Conservation (phyloP, 2,113 vertebrate species). For the Melanerpes aurifrons region DNA sequence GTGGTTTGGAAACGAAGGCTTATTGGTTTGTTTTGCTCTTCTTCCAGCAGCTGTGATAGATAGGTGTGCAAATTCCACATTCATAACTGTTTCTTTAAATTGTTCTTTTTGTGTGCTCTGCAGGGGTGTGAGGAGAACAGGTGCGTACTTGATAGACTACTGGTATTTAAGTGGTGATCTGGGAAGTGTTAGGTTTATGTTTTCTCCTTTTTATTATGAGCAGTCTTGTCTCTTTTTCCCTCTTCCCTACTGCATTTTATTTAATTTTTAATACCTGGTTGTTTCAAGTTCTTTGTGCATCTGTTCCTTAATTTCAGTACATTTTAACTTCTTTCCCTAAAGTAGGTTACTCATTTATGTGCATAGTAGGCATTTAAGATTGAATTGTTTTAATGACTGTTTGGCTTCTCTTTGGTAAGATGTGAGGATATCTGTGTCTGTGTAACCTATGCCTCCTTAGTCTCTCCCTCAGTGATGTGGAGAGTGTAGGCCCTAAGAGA, state of each 20-base stretch:
- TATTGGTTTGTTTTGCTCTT: slow-evolving; percentile 5
- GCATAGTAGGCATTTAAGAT: neutral
- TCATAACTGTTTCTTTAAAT: slow-evolving; percentile 17
- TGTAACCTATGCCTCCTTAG: neutral
- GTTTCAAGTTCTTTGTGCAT: slow-evolving; percentile 32
- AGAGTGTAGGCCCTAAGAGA: neutral
- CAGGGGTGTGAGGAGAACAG: slow-evolving; percentile 46
- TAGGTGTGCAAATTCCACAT: slow-evolving; percentile 25
- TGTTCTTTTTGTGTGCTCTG: slow-evolving; percentile 32
- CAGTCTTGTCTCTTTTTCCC: neutral
- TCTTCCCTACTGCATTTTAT: neutral
- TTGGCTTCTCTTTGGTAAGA: neutral
- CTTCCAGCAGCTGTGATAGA: slow-evolving; percentile 21
- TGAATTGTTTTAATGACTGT: neutral
- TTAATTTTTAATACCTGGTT: slow-evolving; percentile 43
- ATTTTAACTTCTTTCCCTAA: neutral
- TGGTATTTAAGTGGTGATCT: slow-evolving; percentile 48
- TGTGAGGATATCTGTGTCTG: neutral
- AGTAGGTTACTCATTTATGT: neutral
- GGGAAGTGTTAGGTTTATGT: slow-evolving; percentile 20
- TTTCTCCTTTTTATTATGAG: slow-evolving; percentile 17
- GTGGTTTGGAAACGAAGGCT: neutral
- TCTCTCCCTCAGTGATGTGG: neutral
- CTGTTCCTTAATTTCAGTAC: slow-evolving; percentile 42
- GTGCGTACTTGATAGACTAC: slow-evolving; percentile 41